Evolutionary conservation across 2,797 vertebrate genomes (phyloP), one percentile per base, ranked within the genome.

Genomic region (Pangasius macronema): DNA sequence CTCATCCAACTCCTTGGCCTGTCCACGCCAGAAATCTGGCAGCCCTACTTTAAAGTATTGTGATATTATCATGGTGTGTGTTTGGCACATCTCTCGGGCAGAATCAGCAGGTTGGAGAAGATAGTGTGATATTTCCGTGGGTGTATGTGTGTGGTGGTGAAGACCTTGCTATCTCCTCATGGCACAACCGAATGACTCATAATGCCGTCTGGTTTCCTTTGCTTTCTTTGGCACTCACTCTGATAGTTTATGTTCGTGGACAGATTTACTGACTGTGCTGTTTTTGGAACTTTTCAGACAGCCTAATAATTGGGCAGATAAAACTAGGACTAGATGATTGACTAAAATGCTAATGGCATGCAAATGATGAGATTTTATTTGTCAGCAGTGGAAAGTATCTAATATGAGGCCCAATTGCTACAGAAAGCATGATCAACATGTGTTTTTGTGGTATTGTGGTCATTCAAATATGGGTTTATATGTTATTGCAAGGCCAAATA

Each of bases 171-270:
- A 33, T 81, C 67, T 77, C 76, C 84, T 87, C 83, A 87, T 61
- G 76, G 75, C 76, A 86, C 70, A 83, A 63, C 90, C 82, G 70
- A 72, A 80, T 89, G 89, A 90, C 80, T 65, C 61, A 75, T 90
- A 75, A 89, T 86, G 86, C 46, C 72, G 36, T 87, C 30, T 59
- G 73, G 33, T 88, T 77, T 42, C 67, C 63, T 49, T 89, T 86
- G 68, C 53, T 61, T 85, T 70, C 39, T 72, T 59, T 83, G 55
- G 39, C 42, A 8, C 57, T 75, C 39, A 1, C 7, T 49, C 36
- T 63, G 42, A 73, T 82, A 51, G 55, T 46, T 82, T 36, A 75
- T 75, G 42, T 49, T 81, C 42, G 51, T 33, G 68, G 53, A 24
- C 39, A 46, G 67, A 73, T 82, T 49, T 73, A 46, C 18, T 14